Base-by-base conservation (phyloP, 2,888 invertebrate genomes). In the Allygus modestus region DNA sequence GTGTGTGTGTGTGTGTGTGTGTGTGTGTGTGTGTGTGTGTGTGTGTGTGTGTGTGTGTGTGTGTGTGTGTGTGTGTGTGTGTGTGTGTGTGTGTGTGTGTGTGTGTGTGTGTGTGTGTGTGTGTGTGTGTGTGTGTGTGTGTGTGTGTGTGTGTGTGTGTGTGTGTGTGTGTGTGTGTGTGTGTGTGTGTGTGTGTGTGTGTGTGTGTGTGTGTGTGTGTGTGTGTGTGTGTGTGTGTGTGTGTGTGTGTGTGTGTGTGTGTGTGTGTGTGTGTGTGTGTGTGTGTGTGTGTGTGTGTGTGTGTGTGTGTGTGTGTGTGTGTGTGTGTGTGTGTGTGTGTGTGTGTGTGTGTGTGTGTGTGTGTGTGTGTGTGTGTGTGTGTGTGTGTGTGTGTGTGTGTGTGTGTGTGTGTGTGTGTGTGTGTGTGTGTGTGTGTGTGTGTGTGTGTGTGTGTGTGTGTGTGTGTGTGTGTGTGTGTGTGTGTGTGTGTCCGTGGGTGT, bases 161-260 rank as follows among this genome's bases (percentile, higher is more conserved):
- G 75, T 75, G 75, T 65, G 75, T 75, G 75, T 75, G 75, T 75
- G 43, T 75, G 75, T 75, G 75, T 75, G 75, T 75, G 75, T 75
- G 75, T 75, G 75, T 75, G 75, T 75, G 75, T 75, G 75, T 75
- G 75, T 75, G 43, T 46, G 51, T 43, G 51, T 77, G 41, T 77
- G 77, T 77, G 77, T 77, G 77, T 43, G 77, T 77, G 77, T 77
- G 46, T 77, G 77, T 77, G 77, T 43, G 77, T 77, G 77, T 43
- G 46, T 77, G 77, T 77, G 77, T 77, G 41, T 77, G 77, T 77
- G 77, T 77, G 77, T 77, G 77, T 77, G 77, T 77, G 77, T 77
- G 77, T 77, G 77, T 77, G 77, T 77, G 77, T 77, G 77, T 43
- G 46, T 77, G 77, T 43, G 46, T 43, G 77, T 46, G 77, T 46